phyloP scores from a whole-genome alignment of 2,888 invertebrate genomes.

The Drosophila barbarae region DNA sequence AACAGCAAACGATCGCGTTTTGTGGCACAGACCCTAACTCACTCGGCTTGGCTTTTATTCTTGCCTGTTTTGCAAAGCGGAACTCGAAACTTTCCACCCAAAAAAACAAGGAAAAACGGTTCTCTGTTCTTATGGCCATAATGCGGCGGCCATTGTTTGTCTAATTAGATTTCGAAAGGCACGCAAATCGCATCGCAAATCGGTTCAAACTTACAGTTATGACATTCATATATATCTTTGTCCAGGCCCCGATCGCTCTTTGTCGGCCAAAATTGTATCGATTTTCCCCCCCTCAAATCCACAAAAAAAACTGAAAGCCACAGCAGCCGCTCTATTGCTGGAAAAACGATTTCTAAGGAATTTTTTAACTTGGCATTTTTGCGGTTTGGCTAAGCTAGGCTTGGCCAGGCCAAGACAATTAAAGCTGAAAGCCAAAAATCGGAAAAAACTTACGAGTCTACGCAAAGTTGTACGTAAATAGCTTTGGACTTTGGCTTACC shows the following conservation, averaged over 20 bases:
- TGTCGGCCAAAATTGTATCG: slow-evolving; percentile 35
- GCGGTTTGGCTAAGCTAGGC: slow-evolving; percentile 35
- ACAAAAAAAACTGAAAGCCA: slow-evolving; percentile 61
- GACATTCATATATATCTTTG: slow-evolving; percentile 10
- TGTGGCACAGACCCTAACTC: slow-evolving; percentile 47
- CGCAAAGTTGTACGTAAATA: slow-evolving; percentile 14
- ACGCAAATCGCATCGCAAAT: slow-evolving; percentile 49
- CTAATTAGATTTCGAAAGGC: slow-evolving; percentile 68
- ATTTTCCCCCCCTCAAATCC: slow-evolving; percentile 22
- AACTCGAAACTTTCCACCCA: slow-evolving; percentile 35
- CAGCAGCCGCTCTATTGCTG: slow-evolving; percentile 19
- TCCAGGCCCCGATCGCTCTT: slow-evolving; percentile 6
- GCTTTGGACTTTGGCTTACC: slow-evolving; percentile 54
- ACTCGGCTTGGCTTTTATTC: neutral
- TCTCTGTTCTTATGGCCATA: slow-evolving; percentile 49
- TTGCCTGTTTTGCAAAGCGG: slow-evolving; percentile 52
- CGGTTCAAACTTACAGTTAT: slow-evolving; percentile 24
- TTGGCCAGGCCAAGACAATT: slow-evolving; percentile 37
- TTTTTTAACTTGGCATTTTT: slow-evolving; percentile 21
- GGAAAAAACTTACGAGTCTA: slow-evolving; percentile 21
- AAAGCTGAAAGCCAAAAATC: slow-evolving; percentile 4
- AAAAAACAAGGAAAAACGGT: slow-evolving; percentile 17
- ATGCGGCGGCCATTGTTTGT: slow-evolving; percentile 49
- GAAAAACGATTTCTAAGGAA: slow-evolving; percentile 31
- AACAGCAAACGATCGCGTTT: slow-evolving; percentile 52